These are phyloP conservation scores for Gymnobelideus leadbeateri DNA, from an alignment of 2,113 vertebrate genomes.

Conservation along the genomic window DNA sequence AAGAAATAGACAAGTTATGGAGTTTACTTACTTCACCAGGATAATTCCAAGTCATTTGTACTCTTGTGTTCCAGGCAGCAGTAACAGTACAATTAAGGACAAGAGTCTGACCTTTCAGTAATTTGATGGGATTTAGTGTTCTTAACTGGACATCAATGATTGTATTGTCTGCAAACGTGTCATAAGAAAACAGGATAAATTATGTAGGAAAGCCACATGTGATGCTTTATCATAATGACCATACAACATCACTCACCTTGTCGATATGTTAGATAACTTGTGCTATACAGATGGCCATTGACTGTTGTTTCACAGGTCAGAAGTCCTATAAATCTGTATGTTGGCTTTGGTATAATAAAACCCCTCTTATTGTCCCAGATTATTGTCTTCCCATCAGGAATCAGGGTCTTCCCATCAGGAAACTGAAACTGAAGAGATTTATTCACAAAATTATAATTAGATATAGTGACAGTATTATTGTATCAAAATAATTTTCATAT, in stretches of 20 bases:
- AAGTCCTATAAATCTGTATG: slow-evolving; percentile 89
- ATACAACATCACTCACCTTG: slow-evolving; percentile 84
- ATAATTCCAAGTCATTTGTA: slow-evolving; percentile 93
- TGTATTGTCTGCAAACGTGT: slow-evolving; percentile 85
- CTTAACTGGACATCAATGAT: slow-evolving; percentile 91
- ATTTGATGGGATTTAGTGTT: slow-evolving; percentile 84
- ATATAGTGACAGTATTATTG: rapidly evolving
- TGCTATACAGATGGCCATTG: slow-evolving; percentile 82
- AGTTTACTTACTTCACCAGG: slow-evolving; percentile 90
- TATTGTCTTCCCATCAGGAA: slow-evolving; percentile 89
- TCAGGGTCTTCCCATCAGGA: slow-evolving; percentile 78
- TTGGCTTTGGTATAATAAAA: slow-evolving; percentile 91
- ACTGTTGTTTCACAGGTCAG: slow-evolving; percentile 89
- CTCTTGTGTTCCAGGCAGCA: slow-evolving; percentile 92
- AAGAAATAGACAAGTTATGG: slow-evolving; percentile 1
- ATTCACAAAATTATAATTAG: slow-evolving; percentile 8
- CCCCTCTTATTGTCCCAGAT: slow-evolving; percentile 93
- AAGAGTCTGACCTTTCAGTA: slow-evolving; percentile 88
- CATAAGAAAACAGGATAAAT: slow-evolving; percentile 24
- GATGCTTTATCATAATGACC: rapidly evolving
- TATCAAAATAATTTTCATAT: neutral
- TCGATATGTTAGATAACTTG: slow-evolving; percentile 88
- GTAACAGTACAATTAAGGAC: slow-evolving; percentile 92
- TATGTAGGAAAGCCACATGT: neutral
- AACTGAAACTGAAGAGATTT: slow-evolving; percentile 83